Conservation (phyloP, 2,113 vertebrate species). For the Megatriorchis doriae region DNA sequence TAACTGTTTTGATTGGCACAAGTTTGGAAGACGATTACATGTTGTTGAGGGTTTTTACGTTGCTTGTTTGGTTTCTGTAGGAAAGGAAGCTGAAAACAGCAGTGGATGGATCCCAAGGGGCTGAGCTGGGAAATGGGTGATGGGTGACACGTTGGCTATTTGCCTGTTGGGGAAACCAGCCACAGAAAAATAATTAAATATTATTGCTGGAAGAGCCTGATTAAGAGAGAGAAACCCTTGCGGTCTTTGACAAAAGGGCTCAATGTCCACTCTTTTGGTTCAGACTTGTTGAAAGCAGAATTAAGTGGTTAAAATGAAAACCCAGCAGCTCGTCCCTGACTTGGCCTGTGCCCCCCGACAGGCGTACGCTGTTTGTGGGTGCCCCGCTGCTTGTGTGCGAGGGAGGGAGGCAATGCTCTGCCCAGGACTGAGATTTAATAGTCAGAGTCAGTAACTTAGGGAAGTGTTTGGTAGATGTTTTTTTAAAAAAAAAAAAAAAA, state of each 20-base stretch:
- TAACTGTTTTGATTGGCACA: not conserved
- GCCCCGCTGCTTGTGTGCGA: fast-evolving
- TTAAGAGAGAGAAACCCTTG: not conserved
- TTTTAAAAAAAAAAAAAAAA: no score
- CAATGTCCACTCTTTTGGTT: fast-evolving
- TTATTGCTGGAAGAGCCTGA: not conserved
- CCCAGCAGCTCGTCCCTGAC: not conserved
- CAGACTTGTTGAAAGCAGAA: not conserved
- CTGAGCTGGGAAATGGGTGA: not conserved
- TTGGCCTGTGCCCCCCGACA: not conserved
- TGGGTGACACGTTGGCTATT: not conserved
- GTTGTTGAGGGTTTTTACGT: not conserved
- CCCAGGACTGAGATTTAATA: not conserved
- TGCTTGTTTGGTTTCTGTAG: not conserved
- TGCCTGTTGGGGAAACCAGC: not conserved
- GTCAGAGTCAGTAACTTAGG: fast-evolving
- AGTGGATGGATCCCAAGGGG: fast-evolving
- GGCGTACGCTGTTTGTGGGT: not conserved
- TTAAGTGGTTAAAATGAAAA: fast-evolving
- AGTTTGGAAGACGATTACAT: not conserved
- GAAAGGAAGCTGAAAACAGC: not conserved
- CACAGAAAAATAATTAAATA: not conserved
- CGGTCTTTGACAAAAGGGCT: not conserved
- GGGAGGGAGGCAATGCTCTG: not conserved
- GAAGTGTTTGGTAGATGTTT: fast-evolving